A percentile compares a stretch with the other conserved stretches of the same genome.
phyloP scores from a whole-genome alignment of 1,140 invertebrate species.

The Mactra quadrangularis region DNA sequence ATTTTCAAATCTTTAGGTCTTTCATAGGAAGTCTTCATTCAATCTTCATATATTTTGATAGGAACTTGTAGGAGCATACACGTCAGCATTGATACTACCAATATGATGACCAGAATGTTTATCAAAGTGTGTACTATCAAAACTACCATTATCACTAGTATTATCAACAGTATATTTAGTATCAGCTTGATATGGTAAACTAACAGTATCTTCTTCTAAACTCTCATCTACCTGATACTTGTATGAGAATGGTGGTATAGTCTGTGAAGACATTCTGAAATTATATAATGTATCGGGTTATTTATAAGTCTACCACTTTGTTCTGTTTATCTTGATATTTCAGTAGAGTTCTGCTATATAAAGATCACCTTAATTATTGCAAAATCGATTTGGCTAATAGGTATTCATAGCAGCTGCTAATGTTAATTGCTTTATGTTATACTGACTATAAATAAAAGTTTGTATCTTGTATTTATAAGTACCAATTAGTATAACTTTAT shows the following conservation, averaged over 20 bases:
- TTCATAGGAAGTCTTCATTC: background rate
- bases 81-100: slow-evolving; percentile 52
- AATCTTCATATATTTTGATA: slow-evolving; percentile 34
- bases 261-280: slow-evolving; percentile 89
- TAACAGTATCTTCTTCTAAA: slow-evolving; percentile 91
- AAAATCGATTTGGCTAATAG: too few species aligned
- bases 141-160: slow-evolving; percentile 87
- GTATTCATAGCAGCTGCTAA: too few species aligned
- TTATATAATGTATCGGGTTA: too few species aligned
- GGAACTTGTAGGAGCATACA: slow-evolving; percentile 21
- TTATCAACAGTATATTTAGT: slow-evolving; percentile 68
- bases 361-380: too few species aligned
- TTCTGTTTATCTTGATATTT: too few species aligned
- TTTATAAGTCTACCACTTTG: too few species aligned
- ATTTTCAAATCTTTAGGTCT: too few species aligned
- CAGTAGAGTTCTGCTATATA: too few species aligned
- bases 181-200: slow-evolving; percentile 89
- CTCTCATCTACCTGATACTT: slow-evolving; percentile 92
- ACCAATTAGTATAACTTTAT: too few species aligned
- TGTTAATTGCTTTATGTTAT: too few species aligned
- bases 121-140: slow-evolving; percentile 91
- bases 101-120: slow-evolving; percentile 68
- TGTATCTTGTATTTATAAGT: too few species aligned
- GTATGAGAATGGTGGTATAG: slow-evolving; percentile 92
- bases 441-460: too few species aligned